Conservation (phyloP, 1,140 invertebrate species). For the Aphelenchoides besseyi region DNA sequence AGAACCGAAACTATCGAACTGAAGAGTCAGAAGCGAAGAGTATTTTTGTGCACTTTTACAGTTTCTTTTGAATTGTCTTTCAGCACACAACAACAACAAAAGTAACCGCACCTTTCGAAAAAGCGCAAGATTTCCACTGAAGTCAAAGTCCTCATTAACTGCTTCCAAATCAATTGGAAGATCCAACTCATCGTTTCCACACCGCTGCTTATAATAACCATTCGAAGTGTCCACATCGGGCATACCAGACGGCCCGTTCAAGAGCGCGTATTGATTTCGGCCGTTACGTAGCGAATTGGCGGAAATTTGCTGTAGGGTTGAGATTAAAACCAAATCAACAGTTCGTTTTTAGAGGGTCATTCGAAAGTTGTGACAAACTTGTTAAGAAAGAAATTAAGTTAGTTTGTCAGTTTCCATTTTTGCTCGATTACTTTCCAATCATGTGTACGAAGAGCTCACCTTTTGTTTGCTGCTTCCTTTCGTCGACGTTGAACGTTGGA, state of each 20-base stretch:
- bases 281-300: not conserved
- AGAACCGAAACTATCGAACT: too few species aligned
- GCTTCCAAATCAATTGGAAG: slow-evolving; percentile 50
- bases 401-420: slow-evolving; percentile 27
- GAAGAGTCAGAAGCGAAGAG: too few species aligned
- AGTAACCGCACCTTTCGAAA: slow-evolving; percentile 45
- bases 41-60: too few species aligned
- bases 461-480: not conserved
- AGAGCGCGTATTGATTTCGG: not conserved
- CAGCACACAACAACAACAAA: slow-evolving; percentile 5
- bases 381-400: too few species aligned
- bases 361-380: not conserved
- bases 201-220: slow-evolving; percentile 45
- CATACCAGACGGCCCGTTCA: slow-evolving; percentile 45
- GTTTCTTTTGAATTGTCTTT: too few species aligned
- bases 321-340: not conserved
- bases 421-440: not conserved
- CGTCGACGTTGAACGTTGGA: not conserved
- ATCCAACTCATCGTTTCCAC: slow-evolving; percentile 24
- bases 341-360: not conserved
- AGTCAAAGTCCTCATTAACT: slow-evolving; percentile 56
- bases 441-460: slow-evolving; percentile 22
- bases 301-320: not conserved
- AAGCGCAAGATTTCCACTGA: slow-evolving; percentile 51
- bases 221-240: slow-evolving; percentile 44